A percentile compares a stretch with the other conserved stretches of the same genome.
Conservation (phyloP, 2,888 invertebrate species). For the Phasia obesa region DNA sequence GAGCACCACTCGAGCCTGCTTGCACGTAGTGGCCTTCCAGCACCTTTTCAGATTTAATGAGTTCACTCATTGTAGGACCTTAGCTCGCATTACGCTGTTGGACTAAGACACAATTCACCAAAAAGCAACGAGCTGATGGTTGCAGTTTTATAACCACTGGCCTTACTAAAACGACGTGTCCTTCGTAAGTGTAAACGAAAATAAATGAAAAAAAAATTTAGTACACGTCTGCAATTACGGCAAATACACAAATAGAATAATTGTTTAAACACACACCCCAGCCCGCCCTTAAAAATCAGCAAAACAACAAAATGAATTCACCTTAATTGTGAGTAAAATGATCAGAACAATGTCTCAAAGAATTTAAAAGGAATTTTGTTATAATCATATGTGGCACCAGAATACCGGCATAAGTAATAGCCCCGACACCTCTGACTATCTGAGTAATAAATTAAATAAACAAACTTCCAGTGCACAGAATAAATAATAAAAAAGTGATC, state of each 20-base stretch:
- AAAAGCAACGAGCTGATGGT: too few species aligned
- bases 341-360: not conserved
- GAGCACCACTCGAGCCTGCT: too few species aligned
- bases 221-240: slow-evolving; percentile 24
- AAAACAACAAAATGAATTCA: not conserved
- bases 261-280: not conserved
- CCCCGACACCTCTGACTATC: not conserved
- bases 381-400: not conserved
- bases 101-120: too few species aligned
- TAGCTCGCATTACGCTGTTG: too few species aligned
- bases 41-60: too few species aligned
- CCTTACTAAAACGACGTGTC: too few species aligned
- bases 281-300: not conserved
- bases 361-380: slow-evolving; percentile 46
- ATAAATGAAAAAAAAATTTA: not conserved
- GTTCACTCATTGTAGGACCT: too few species aligned
- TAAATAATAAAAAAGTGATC: slow-evolving; percentile 28
- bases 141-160: too few species aligned
- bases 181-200: not conserved
- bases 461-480: slow-evolving; percentile 55
- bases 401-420: not conserved
- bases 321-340: slow-evolving; percentile 25
- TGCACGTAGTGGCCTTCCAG: too few species aligned
- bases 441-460: slow-evolving; percentile 69
- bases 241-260: slow-evolving; percentile 22